A percentile compares a stretch with the other conserved stretches of the same genome.
Conservation (phyloP, 2,797 vertebrate genomes). For the Molossus molossus region DNA sequence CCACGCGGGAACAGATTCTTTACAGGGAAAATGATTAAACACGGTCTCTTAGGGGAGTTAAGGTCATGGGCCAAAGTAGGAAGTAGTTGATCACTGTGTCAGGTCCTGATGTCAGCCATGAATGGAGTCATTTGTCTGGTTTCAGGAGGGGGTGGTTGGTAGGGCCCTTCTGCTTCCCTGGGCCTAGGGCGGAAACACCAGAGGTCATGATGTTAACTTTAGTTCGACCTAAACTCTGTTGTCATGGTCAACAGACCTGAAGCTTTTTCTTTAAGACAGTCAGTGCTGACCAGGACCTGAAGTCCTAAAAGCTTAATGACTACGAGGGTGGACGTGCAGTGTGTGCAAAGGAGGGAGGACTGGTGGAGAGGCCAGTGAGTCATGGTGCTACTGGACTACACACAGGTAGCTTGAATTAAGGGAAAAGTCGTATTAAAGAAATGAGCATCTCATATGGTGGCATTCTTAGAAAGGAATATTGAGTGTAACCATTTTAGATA, state of each 20-base stretch:
- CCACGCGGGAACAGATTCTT: neutral
- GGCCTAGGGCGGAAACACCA: neutral
- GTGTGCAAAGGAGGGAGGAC: neutral
- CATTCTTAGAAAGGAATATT: slow-evolving; percentile 16
- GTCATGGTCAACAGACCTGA: neutral
- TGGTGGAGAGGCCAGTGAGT: neutral
- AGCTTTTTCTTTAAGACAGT: neutral
- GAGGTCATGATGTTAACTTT: neutral
- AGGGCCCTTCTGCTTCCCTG: neutral
- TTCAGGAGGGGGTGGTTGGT: neutral
- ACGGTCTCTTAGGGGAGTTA: neutral
- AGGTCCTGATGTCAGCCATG: neutral
- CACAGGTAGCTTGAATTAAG: neutral
- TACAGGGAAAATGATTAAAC: neutral
- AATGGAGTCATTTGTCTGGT: neutral
- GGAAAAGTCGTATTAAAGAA: neutral
- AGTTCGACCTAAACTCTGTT: neutral
- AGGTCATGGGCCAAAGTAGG: neutral
- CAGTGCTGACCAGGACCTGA: neutral
- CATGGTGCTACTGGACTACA: neutral
- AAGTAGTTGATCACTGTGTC: neutral
- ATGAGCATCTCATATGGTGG: neutral
- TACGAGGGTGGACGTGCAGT: no score
- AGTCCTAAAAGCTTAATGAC: neutral
- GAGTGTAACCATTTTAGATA: neutral